These are phyloP conservation scores for Synanthedon vespiformis DNA, from an alignment of 2,888 invertebrate genomes.

Conservation along the genomic window DNA sequence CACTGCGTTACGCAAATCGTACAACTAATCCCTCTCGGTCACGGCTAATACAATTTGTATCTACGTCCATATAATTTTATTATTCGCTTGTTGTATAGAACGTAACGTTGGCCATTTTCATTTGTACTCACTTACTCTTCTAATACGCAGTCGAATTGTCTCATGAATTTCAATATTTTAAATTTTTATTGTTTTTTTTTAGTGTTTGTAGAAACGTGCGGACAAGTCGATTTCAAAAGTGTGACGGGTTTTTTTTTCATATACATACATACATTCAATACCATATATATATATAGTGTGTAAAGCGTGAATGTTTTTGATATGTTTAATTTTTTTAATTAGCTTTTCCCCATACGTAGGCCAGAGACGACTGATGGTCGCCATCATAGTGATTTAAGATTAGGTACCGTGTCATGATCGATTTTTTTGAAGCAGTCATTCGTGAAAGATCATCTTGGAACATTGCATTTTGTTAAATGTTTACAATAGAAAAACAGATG, in stretches of 20 bases:
- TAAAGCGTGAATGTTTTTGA: neutral
- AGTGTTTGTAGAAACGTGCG: conserved; percentile 20
- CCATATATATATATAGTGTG: neutral
- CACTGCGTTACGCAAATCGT: too few relatives aligned
- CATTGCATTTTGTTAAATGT: too few relatives aligned
- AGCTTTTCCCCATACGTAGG: conserved; percentile 15
- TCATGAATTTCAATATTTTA: too few relatives aligned
- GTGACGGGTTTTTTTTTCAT: conserved; percentile 15
- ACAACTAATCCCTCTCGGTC: too few relatives aligned
- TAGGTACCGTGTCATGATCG: conserved; percentile 52
- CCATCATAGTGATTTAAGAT: conserved; percentile 52
- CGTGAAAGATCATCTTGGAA: conserved; percentile 37
- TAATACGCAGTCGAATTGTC: too few relatives aligned
- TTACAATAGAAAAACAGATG: too few relatives aligned
- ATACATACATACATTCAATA: neutral
- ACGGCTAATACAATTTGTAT: too few relatives aligned
- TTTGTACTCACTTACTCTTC: too few relatives aligned
- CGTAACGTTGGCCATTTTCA: conserved; percentile 1
- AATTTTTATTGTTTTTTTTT: conserved; percentile 13
- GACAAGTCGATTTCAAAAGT: conserved; percentile 33
- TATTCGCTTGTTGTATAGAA: conserved; percentile 25
- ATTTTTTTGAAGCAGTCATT: conserved; percentile 26
- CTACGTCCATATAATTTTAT: too few relatives aligned
- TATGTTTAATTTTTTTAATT: conserved; percentile 24
- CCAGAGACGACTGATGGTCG: conserved; percentile 13